Base-by-base conservation (phyloP, 2,113 vertebrate genomes). In the Triplophysa siluroides region DNA sequence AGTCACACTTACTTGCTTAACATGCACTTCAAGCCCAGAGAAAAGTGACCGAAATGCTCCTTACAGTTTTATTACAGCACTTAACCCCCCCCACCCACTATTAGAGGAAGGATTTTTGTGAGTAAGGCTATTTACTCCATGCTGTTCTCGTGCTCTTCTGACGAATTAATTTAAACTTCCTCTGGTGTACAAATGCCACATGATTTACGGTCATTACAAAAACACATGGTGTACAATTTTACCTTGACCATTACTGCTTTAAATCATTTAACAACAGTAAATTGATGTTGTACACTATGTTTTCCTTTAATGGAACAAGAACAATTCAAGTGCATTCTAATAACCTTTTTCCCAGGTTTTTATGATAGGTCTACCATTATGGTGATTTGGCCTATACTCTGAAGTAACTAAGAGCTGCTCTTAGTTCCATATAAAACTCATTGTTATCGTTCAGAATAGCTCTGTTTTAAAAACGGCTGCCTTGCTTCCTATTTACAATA, bases 201-300 rank as follows among this genome's bases (percentile, higher is more conserved):
- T 74, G 83, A 84, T 79, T 84, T 81, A 86, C 71, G 79, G 72
- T 58, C 75, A 43, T 69, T 80, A 68, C 76, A 80, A 84, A 62
- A 54, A 71, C n/a, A 65, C 47, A 75, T 50, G 69, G 58, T 47
- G 23, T 68, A 70, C 78, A 78, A 73, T 80, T 60, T 60, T 77
- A 65, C 50, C 70, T 68, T 80, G 43, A 64, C 72, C 66, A 71
- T 83, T 77, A 80, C 38, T 56, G 68, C 62, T 62, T 61, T 70
- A 72, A 73, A 70, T 70, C 8, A 23, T 38, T 65, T 38, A 41
- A 69, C 52, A 72, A 76, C 73, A 60, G 47, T 67, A 80, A 78
- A 74, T 81, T 62, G 62, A 12, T 69, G n/a, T 18, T 52, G 61
- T 60, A 23, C 65, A 73, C 26, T 6, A 60, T 26, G 52, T 33